Conservation (phyloP, 2,888 invertebrate genomes). For the Macropis europaea region DNA sequence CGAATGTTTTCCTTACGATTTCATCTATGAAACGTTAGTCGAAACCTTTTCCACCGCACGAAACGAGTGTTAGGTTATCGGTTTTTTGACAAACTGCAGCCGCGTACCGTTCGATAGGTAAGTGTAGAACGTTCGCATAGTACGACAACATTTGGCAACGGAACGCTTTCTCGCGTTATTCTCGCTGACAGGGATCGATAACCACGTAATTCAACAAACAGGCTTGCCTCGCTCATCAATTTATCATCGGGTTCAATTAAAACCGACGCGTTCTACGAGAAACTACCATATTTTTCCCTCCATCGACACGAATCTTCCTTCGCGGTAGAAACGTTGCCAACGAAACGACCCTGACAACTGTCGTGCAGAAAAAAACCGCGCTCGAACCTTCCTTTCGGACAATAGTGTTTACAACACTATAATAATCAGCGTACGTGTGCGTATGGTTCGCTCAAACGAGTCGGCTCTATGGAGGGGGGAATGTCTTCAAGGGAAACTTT, state of each 20-base stretch:
- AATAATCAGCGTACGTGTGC: neutral
- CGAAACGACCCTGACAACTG: neutral
- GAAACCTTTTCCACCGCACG: neutral
- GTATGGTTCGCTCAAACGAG: neutral
- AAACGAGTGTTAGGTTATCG: slow-evolving; percentile 33
- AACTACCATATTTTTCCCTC: neutral
- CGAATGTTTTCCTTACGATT: neutral
- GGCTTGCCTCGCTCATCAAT: neutral
- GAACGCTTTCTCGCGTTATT: neutral
- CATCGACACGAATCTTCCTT: neutral
- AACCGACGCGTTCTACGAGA: neutral
- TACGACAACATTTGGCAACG: slow-evolving; percentile 10
- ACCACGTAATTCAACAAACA: slow-evolving; percentile 9
- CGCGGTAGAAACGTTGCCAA: neutral
- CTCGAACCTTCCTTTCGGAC: neutral
- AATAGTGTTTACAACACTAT: slow-evolving; percentile 17
- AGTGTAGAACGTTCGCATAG: neutral
- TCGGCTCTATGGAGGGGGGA: slow-evolving; percentile 29
- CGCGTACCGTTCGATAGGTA: neutral
- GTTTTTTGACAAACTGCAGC: slow-evolving; percentile 12
- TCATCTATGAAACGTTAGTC: neutral
- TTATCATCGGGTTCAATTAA: slow-evolving; percentile 2
- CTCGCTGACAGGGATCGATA: slow-evolving; percentile 20
- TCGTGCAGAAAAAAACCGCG: neutral
- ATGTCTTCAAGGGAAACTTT: slow-evolving; percentile 16